Conservation (phyloP, 2,888 invertebrate genomes). For the Euzetes globulus region DNA sequence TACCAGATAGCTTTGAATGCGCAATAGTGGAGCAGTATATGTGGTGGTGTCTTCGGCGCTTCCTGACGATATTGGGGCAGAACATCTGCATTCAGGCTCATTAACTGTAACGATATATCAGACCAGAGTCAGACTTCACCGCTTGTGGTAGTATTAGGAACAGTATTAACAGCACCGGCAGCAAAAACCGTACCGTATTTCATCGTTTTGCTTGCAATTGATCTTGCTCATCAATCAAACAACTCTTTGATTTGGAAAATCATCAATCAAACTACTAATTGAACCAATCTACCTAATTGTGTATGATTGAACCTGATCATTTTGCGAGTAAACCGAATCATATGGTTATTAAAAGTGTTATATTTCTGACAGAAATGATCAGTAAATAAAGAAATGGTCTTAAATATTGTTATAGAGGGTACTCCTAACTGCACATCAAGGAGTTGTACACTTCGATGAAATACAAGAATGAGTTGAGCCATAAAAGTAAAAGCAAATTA, state of each 20-base stretch:
- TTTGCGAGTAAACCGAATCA: too few species aligned
- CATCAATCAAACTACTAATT: too few species aligned
- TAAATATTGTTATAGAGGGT: not conserved
- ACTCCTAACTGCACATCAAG: not conserved
- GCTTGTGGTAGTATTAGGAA: not conserved
- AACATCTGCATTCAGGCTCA: conserved; percentile 96
- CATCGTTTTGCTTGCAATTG: too few species aligned
- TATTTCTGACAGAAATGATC: too few species aligned
- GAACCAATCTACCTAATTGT: too few species aligned
- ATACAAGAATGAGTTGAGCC: not conserved
- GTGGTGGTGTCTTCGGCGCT: conserved; percentile 98
- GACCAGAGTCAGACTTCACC: not conserved
- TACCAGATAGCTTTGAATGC: conserved; percentile 78
- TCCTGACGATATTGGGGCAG: conserved; percentile 98
- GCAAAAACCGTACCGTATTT: too few species aligned
- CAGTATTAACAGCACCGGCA: not conserved
- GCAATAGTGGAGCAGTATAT: conserved; percentile 98
- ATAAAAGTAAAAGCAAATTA: conserved; percentile 16
- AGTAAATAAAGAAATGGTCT: not conserved
- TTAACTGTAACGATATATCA: conserved; percentile 58
- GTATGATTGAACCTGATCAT: too few species aligned
- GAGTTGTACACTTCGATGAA: not conserved
- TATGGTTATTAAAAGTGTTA: too few species aligned
- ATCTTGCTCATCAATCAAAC: too few species aligned
- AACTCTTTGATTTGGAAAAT: too few species aligned